A percentile compares a stretch with the other conserved stretches of the same genome.
Conservation (phyloP, 1,140 invertebrate genomes). For the Sweltsa coloradensis region DNA sequence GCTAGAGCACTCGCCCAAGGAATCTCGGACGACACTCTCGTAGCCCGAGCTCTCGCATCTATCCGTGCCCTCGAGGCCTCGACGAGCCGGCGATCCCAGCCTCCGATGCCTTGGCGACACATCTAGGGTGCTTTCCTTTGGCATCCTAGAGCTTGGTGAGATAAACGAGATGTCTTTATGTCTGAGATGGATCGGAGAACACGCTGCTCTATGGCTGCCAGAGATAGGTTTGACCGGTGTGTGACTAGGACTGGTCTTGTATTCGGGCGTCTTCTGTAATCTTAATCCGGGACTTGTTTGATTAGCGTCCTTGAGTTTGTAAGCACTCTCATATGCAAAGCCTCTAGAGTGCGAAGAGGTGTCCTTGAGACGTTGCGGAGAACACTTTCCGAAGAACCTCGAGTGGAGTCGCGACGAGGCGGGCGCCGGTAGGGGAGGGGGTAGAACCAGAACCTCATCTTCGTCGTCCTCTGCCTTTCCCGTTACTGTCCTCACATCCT, state of each 20-base stretch:
- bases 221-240: too few relatives aligned
- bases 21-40: slow-evolving; percentile 73
- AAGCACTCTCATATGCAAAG: too few relatives aligned
- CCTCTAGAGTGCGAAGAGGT: too few relatives aligned
- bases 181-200: slow-evolving; percentile 1
- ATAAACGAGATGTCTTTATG: slow-evolving; percentile 8
- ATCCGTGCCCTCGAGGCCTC: slow-evolving; percentile 16
- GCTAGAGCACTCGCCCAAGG: slow-evolving; percentile 69
- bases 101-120: slow-evolving; percentile 1
- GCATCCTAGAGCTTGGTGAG: slow-evolving; percentile 1
- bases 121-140: not conserved
- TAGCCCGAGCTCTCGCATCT: slow-evolving; percentile 67
- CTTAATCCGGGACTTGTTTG: too few relatives aligned
- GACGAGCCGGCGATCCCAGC: too few relatives aligned
- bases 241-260: too few relatives aligned
- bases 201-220: not conserved
- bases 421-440: slow-evolving; percentile 37
- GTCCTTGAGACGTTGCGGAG: slow-evolving; percentile 53
- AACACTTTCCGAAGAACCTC: slow-evolving; percentile 39
- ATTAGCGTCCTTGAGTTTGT: too few relatives aligned
- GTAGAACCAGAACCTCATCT: slow-evolving; percentile 23
- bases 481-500: slow-evolving; percentile 8
- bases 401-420: slow-evolving; percentile 37
- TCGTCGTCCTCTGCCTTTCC: slow-evolving; percentile 10
- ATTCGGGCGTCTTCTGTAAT: too few relatives aligned